A percentile compares a stretch with the other conserved stretches of the same genome.
phyloP scores from a whole-genome alignment of 2,797 vertebrate species.

The Pristis pectinata region DNA sequence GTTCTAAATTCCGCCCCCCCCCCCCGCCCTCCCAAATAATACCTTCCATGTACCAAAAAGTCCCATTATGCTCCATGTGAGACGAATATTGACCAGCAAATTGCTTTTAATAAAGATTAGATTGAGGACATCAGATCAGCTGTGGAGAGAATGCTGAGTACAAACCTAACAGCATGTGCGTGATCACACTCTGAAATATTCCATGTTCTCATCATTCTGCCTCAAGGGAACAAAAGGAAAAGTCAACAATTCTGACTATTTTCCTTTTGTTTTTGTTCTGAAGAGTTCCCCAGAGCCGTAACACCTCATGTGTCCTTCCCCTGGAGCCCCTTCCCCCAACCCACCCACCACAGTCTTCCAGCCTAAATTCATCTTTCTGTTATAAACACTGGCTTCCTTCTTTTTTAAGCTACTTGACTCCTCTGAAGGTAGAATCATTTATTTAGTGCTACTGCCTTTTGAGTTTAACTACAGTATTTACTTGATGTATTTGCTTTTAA shows the following conservation, averaged over 20 bases:
- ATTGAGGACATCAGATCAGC: not conserved
- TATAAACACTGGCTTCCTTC: not conserved
- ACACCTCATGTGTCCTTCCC: not conserved
- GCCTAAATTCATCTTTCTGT: not conserved
- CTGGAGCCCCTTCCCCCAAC: not conserved
- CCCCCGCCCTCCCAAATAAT: not conserved
- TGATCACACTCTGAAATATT: not conserved
- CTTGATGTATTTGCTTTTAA: not conserved
- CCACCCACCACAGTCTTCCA: not conserved
- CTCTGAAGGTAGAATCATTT: not conserved
- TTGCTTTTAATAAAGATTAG: not conserved
- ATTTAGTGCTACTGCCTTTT: not conserved
- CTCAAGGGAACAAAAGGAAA: not conserved
- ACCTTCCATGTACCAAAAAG: not conserved
- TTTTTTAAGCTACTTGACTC: not conserved
- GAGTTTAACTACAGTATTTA: not conserved
- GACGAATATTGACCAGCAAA: not conserved
- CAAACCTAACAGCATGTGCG: not conserved
- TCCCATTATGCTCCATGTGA: too few relatives aligned
- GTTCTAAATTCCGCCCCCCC: not conserved
- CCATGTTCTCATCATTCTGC: not conserved
- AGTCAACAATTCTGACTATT: not conserved
- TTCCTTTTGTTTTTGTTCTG: not conserved
- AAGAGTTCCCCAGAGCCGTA: not conserved
- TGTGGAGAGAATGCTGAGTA: not conserved